Percentiles rank a stretch among this genome's conserved stretches.
phyloP scores from a whole-genome alignment of 2,113 vertebrate species.

The Columba livia region DNA sequence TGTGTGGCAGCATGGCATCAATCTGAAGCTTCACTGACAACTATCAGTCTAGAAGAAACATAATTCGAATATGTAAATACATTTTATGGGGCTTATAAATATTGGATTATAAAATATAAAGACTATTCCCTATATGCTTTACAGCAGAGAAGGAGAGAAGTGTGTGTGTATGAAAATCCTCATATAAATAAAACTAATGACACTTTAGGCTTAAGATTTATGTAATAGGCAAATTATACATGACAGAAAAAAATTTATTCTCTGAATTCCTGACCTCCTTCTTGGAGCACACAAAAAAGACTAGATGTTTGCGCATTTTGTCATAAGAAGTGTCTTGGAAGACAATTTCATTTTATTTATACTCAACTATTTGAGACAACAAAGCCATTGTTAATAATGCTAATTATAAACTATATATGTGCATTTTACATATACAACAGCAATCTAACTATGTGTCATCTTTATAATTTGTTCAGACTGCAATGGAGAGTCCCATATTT shows the following conservation, averaged over 20 bases:
- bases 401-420: neutral
- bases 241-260: neutral
- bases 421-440: neutral
- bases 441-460: neutral
- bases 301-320: neutral
- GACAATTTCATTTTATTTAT: neutral
- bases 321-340: fast-evolving
- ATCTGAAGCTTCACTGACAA: neutral
- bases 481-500: neutral
- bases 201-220: neutral
- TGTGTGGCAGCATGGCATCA: neutral
- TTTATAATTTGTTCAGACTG: neutral
- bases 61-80: neutral
- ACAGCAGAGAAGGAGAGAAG: neutral
- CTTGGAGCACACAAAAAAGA: neutral
- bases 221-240: neutral
- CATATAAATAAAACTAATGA: neutral
- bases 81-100: neutral
- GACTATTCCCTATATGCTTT: neutral
- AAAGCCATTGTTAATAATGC: neutral
- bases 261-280: neutral
- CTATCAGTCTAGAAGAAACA: neutral
- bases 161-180: fast-evolving
- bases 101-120: neutral
- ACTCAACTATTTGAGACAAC: neutral